These are phyloP conservation scores for Nestor notabilis DNA, from an alignment of 2,113 vertebrate genomes.

Conservation along the genomic window DNA sequence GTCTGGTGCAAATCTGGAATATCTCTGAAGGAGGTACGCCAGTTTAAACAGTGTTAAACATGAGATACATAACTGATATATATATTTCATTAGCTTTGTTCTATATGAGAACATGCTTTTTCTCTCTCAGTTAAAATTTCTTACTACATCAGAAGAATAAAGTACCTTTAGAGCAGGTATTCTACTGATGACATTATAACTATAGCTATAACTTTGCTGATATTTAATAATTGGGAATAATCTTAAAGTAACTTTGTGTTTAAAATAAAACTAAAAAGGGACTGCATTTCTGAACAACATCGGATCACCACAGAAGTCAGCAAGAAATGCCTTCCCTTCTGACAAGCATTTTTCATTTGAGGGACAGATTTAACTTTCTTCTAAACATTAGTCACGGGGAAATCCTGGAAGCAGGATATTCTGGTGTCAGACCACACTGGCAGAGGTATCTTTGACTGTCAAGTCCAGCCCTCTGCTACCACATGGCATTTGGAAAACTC, in stretches of 20 bases:
- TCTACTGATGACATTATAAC: neutral
- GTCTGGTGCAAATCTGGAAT: neutral
- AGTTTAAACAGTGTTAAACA: neutral
- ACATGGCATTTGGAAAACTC: neutral
- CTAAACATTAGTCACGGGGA: neutral
- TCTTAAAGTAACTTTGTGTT: neutral
- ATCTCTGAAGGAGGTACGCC: neutral
- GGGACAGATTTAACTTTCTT: neutral
- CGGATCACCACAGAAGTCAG: neutral
- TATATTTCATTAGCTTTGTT: neutral
- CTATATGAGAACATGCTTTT: neutral
- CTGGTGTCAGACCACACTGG: fast-evolving
- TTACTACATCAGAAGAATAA: neutral
- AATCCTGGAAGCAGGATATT: neutral
- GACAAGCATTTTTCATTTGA: neutral
- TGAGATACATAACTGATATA: neutral
- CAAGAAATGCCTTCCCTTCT: neutral
- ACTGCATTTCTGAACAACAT: neutral
- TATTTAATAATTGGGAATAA: neutral
- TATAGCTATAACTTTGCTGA: neutral
- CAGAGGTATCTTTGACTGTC: neutral
- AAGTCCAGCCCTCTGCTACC: neutral
- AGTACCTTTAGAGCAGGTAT: neutral
- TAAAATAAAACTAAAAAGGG: neutral
- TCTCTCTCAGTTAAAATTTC: neutral